Conservation (phyloP, 1,140 invertebrate genomes). For the Temnothorax curvispinosus region DNA sequence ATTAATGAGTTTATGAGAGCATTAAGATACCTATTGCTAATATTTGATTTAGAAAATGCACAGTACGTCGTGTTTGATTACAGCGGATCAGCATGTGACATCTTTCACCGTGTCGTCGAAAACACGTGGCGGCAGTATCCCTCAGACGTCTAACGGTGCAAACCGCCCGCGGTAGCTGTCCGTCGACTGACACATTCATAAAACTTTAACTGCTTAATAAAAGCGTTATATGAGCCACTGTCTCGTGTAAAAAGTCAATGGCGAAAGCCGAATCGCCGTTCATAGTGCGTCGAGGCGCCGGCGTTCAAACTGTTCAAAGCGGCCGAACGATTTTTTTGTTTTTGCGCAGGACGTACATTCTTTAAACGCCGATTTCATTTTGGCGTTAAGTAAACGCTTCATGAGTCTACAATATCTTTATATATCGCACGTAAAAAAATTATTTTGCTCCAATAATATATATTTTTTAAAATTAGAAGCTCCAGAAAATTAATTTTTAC, state of each 20-base stretch:
- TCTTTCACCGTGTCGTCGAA: constrained; percentile 68
- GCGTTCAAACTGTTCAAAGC: constrained; percentile 62
- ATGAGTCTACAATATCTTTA: neutral
- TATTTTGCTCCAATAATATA: neutral
- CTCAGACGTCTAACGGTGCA: constrained; percentile 76
- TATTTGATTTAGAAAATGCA: neutral
- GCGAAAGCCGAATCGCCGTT: constrained; percentile 58
- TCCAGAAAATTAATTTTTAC: neutral
- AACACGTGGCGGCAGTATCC: constrained; percentile 49
- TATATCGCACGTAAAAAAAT: neutral
- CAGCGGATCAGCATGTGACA: constrained; percentile 72
- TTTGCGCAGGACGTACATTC: neutral
- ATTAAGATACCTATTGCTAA: neutral
- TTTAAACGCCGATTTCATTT: neutral
- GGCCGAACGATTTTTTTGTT: constrained; percentile 31
- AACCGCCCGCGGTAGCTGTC: constrained; percentile 63
- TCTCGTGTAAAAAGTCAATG: constrained; percentile 62
- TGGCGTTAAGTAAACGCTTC: neutral
- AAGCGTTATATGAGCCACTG: constrained; percentile 75
- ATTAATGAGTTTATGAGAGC: neutral
- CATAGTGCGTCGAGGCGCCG: constrained; percentile 41
- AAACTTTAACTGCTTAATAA: constrained; percentile 79
- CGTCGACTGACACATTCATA: constrained; percentile 69
- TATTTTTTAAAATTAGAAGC: neutral
- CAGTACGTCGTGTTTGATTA: neutral